These are phyloP conservation scores for Scatophagus argus DNA, from an alignment of 2,113 vertebrate genomes.

Conservation along the genomic window DNA sequence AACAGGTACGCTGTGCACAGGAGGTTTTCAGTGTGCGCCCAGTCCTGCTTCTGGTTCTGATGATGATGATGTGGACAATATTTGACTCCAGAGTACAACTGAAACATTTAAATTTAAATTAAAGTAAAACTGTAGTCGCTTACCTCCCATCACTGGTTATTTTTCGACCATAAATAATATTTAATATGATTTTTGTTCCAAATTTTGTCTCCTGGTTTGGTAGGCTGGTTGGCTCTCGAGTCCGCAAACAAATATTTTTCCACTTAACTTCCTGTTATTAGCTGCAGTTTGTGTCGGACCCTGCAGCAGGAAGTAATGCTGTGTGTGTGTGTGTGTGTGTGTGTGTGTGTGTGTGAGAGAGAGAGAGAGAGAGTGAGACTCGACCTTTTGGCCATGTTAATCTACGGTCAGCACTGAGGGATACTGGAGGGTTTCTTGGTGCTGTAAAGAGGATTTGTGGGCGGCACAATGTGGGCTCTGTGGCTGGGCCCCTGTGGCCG, in stretches of 20 bases:
- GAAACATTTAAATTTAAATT: too few species aligned
- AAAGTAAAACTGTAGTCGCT: too few species aligned
- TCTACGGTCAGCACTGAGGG: conserved; percentile 26
- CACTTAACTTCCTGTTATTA: background rate
- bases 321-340: background rate
- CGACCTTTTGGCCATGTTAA: conserved; percentile 28
- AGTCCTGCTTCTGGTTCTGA: too few species aligned
- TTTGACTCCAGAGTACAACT: too few species aligned
- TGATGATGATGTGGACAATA: too few species aligned
- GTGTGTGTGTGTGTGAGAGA: background rate
- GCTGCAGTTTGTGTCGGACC: background rate
- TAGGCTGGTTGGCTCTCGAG: too few species aligned
- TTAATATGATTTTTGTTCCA: too few species aligned
- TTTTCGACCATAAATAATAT: too few species aligned
- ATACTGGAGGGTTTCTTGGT: conserved; percentile 8
- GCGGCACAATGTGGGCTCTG: conserved; percentile 46
- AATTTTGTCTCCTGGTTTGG: too few species aligned
- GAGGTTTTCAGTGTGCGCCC: too few species aligned
- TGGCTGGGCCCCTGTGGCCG: conserved; percentile 22
- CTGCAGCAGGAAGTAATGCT: background rate
- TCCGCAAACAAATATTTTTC: background rate
- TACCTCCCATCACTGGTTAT: too few species aligned
- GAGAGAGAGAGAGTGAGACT: background rate
- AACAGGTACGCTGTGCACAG: conserved; percentile 83
- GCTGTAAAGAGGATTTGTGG: conserved; percentile 55